These are phyloP conservation scores for Leucoma salicis DNA, from an alignment of 2,888 invertebrate species.

Conservation along the genomic window DNA sequence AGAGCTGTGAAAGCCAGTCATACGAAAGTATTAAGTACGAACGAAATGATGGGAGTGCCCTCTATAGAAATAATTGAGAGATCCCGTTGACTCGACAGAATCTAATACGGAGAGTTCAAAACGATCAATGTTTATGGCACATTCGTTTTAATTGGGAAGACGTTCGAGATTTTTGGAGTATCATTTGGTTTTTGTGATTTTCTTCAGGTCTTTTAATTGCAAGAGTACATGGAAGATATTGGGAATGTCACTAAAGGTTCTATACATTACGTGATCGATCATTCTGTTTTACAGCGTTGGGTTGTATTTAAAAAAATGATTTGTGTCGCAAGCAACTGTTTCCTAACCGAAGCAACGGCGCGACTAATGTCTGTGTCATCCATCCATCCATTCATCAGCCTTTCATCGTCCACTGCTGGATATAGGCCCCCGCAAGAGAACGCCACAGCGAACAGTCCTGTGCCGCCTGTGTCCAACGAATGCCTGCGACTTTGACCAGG, in stretches of 20 bases:
- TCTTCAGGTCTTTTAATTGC: background rate
- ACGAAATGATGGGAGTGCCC: constrained; percentile 15
- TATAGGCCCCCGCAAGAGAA: too few species aligned
- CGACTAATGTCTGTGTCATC: too few species aligned
- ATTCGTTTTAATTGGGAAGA: constrained; percentile 8
- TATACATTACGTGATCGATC: background rate
- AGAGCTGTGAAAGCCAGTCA: background rate
- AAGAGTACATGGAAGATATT: background rate
- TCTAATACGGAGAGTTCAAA: constrained; percentile 4
- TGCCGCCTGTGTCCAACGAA: too few species aligned
- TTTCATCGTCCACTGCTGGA: too few species aligned
- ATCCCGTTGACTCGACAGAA: constrained; percentile 19
- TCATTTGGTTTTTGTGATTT: background rate
- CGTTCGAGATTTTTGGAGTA: background rate
- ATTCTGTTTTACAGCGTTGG: too few species aligned
- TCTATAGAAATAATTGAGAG: constrained; percentile 30
- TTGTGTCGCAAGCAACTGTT: too few species aligned
- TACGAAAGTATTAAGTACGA: constrained; percentile 17
- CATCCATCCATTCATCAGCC: too few species aligned
- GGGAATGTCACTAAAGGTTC: background rate
- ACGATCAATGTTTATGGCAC: constrained; percentile 4
- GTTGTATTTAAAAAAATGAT: too few species aligned
- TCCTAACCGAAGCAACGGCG: too few species aligned
- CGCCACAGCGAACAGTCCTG: too few species aligned
- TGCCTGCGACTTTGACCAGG: too few species aligned